Base-by-base conservation (phyloP, 2,888 invertebrate genomes). In the Pollenia angustigena region DNA sequence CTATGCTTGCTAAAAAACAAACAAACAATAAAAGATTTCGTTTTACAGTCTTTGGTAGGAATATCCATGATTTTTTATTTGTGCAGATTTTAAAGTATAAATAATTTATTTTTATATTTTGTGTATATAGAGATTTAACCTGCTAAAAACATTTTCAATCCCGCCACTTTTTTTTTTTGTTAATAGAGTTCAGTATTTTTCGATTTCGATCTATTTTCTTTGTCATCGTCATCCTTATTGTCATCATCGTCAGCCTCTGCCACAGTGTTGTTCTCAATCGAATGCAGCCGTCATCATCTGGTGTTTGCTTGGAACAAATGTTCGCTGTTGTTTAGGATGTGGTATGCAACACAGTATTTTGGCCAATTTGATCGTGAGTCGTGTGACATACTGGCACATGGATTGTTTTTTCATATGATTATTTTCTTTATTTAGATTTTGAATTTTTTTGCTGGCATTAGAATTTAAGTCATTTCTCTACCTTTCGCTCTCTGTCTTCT, bases 111-210 rank as follows among this genome's bases (percentile, higher is more conserved):
- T 32, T 32, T 32, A 32, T 32, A 32, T 32, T 32, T 32, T 32
- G 32, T 32, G 32, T 6, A 32, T 32, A 32, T 32, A 32, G 4
- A 32, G 3, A 2, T 52, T 42, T n/a, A 23, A 32, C 14, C 7
- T 6, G 8, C 0, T 0, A 10, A 52, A 68, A 11, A 14, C 12
- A 40, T 82, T 75, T 2, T 18, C 58, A 58, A 74, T 78, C 18
- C 7, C 0, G 9, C 84, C 72, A 84, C 79, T 58, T 46, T 12
- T 10, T 46, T 12, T 10, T 52, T 44, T 7, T 23, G 2, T 9
- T 81, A 89, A 89, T 90, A 90, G 89, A 90, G 89, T 89, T 89
- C 90, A 90, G 54, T 66, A 89, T 85, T 88, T 88, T 88, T 54
- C 48, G 80, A 74, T 76, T 82, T 75, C 74, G 85, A 69, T 84